phyloP scores from a whole-genome alignment of 1,140 invertebrate genomes.

The Apis mellifera region Amel_HAv3.1 CM009944.2:2036501-2037000 shows the following conservation, averaged over 20 bases:
- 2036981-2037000: too few species aligned
- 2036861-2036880: too few species aligned
- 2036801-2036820: not conserved
- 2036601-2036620: constrained; percentile 46
- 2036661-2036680: constrained; percentile 15
- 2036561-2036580: not conserved
- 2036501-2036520: constrained; percentile 58
- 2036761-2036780: not conserved
- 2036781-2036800: not conserved
- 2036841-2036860: too few species aligned
- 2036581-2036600: not conserved
- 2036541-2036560: not conserved
- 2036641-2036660: constrained; percentile 71
- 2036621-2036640: constrained; percentile 61
- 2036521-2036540: constrained; percentile 16
- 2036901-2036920: too few species aligned
- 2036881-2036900: too few species aligned
- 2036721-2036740: not conserved
- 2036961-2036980: too few species aligned
- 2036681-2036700: not conserved
- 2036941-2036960: too few species aligned
- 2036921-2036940: too few species aligned
- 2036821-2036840: not conserved
- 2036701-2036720: not conserved
- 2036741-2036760: constrained; percentile 7